Conservation (phyloP, 2,888 invertebrate species). For the Ypsolopha sequella region DNA sequence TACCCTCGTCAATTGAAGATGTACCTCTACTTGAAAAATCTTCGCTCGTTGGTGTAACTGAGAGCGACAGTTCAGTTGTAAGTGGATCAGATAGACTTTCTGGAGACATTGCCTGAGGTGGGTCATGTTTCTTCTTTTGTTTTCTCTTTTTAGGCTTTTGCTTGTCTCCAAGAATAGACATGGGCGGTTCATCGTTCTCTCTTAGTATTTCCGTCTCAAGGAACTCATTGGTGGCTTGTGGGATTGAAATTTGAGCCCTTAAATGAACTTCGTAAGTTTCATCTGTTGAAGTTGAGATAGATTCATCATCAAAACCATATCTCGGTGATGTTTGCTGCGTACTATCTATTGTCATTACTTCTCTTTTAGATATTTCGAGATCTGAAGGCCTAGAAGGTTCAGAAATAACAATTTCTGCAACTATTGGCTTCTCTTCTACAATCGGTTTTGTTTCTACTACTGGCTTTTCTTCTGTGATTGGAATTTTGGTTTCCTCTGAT, state of each 20-base stretch:
- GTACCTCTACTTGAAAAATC: constrained; percentile 48
- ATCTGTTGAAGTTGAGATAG: constrained; percentile 61
- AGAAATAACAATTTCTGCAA: constrained; percentile 26
- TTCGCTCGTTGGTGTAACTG: constrained; percentile 55
- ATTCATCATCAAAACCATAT: constrained; percentile 59
- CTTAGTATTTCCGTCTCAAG: constrained; percentile 46
- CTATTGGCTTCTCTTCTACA: constrained; percentile 8
- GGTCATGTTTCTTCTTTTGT: constrained; percentile 49
- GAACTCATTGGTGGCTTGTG: constrained; percentile 48
- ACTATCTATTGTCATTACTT: constrained; percentile 18
- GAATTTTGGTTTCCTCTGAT: constrained; percentile 39
- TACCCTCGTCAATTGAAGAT: constrained; percentile 60
- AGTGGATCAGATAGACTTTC: constrained; percentile 64
- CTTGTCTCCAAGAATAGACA: constrained; percentile 9
- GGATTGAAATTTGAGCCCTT: constrained; percentile 69
- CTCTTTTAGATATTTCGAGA: constrained; percentile 12
- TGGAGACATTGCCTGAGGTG: constrained; percentile 40
- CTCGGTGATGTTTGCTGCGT: constrained; percentile 72
- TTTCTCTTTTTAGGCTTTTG: constrained; percentile 51
- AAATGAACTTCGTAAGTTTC: constrained; percentile 74
- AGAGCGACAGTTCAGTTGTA: constrained; percentile 57
- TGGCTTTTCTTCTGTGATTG: constrained; percentile 9
- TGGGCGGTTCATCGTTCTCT: constrained; percentile 5
- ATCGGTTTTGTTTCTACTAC: constrained; percentile 13
- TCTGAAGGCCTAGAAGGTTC: constrained; percentile 32